phyloP scores from a whole-genome alignment of 2,113 vertebrate genomes.

The Gavia stellata region DNA sequence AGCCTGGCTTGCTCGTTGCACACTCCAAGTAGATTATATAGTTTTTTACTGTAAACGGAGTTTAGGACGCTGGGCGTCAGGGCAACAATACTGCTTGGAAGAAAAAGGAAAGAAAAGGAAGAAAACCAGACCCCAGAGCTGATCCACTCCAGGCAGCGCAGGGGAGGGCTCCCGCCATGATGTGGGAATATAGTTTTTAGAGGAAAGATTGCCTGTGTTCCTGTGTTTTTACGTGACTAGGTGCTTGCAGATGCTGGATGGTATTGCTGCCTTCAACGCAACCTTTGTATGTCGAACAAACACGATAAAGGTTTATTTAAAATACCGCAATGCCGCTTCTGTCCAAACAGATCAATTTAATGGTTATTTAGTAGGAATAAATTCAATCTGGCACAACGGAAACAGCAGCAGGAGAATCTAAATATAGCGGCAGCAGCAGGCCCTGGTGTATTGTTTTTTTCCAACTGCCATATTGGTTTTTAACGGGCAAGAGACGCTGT shows the following conservation, averaged over 20 bases:
- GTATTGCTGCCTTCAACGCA: neutral
- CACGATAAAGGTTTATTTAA: neutral
- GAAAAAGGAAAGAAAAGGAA: neutral
- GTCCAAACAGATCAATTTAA: neutral
- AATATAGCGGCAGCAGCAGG: constrained; percentile 19
- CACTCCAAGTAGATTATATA: neutral
- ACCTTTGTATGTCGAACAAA: neutral
- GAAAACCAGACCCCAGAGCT: fast-evolving
- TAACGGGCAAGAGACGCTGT: neutral
- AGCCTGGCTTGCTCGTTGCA: neutral
- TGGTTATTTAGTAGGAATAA: neutral
- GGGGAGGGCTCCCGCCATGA: fast-evolving
- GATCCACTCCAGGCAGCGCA: fast-evolving
- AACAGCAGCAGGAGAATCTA: constrained; percentile 24
- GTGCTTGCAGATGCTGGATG: neutral
- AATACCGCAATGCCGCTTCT: neutral
- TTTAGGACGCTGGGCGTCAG: neutral
- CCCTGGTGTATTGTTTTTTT: neutral
- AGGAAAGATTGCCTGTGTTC: neutral
- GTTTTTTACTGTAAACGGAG: no score
- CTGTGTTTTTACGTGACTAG: fast-evolving
- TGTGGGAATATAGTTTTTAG: neutral
- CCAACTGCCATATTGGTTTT: neutral
- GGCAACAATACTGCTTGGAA: neutral
- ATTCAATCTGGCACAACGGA: neutral